A percentile compares a stretch with the other conserved stretches of the same genome.
phyloP scores from a whole-genome alignment of 1,140 invertebrate genomes.

The Hestina assimilis region DNA sequence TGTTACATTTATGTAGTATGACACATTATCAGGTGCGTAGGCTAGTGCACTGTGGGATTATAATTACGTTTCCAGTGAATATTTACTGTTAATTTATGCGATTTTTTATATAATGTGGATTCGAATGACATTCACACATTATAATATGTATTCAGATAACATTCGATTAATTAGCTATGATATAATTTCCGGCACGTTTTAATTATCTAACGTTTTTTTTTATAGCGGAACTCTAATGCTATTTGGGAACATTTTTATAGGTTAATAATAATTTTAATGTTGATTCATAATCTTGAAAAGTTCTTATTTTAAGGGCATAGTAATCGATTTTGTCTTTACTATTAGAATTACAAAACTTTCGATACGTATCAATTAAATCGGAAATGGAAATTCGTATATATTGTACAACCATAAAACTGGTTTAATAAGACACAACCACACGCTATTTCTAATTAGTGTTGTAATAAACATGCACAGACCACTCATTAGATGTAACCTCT shows the following conservation, averaged over 20 bases:
- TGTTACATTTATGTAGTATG: constrained; percentile 17
- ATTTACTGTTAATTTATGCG: constrained; percentile 10
- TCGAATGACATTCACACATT: too few relatives aligned
- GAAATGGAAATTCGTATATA: not conserved
- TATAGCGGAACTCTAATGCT: constrained; percentile 5
- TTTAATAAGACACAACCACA: constrained; percentile 9
- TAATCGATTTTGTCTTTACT: too few relatives aligned
- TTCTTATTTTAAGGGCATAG: too few relatives aligned
- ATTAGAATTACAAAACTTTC: too few relatives aligned
- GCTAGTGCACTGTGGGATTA: constrained; percentile 14
- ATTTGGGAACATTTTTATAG: not conserved
- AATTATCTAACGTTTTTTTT: not conserved
- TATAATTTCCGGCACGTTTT: constrained; percentile 3
- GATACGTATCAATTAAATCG: not conserved
- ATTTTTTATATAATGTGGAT: too few relatives aligned
- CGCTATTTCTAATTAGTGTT: constrained; percentile 14
- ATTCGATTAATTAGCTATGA: not conserved
- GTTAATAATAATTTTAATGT: not conserved
- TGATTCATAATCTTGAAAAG: too few relatives aligned
- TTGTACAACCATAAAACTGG: not conserved
- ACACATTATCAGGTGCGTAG: constrained; percentile 22
- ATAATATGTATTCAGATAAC: not conserved
- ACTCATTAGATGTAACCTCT: constrained; percentile 1
- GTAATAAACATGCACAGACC: constrained; percentile 21
- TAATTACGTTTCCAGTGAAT: constrained; percentile 4